Base-by-base conservation (phyloP, 2,888 invertebrate species). In the Tenthredo notha region DNA sequence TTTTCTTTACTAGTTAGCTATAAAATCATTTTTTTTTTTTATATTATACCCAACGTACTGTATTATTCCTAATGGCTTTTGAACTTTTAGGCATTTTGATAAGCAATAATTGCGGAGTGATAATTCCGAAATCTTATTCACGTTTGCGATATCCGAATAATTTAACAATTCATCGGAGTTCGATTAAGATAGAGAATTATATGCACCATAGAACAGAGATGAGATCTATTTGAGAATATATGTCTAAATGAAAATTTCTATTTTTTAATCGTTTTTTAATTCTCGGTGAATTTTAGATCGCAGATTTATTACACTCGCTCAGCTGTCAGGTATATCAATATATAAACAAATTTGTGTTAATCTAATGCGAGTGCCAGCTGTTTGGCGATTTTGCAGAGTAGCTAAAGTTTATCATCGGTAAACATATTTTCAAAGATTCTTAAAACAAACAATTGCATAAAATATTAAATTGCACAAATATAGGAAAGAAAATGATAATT, bases 401-500 rank as follows among this genome's bases (percentile, higher is more conserved):
- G 47, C 12, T 47, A 47, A 47, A 47, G 15, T 37, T 33, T 70
- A 70, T 70, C 37, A 37, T 2, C n/a, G 70, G 6, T 70, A 37
- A 33, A 70, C 70, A 70, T 70, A 37, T 70, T 70, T 70, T 70
- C 70, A 37, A 70, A 70, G 70, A 70, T 70, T 37, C 18, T 37
- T 37, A 37, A 18, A 33, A 70, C 18, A 70, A 70, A 70, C 37
- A 70, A 70, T 12, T 15, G n/a, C n/a, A 54, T 6, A 10, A n/a
- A 6, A 54, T 50, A 50, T 1, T 33, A 33, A 33, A 33, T 33
- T 33, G 29, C 4, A 33, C 33, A 54, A 7, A n/a, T n/a, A 54
- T n/a, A 54, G 54, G n/a, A 54, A 7, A 54, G 54, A 18, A n/a
- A 54, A 70, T 18, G 7, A 70, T 6, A 37, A 37, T 15, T 25